Evolutionary conservation across 2,113 vertebrate genomes (phyloP).

Genomic region (Anthoscopus minutus): DNA sequence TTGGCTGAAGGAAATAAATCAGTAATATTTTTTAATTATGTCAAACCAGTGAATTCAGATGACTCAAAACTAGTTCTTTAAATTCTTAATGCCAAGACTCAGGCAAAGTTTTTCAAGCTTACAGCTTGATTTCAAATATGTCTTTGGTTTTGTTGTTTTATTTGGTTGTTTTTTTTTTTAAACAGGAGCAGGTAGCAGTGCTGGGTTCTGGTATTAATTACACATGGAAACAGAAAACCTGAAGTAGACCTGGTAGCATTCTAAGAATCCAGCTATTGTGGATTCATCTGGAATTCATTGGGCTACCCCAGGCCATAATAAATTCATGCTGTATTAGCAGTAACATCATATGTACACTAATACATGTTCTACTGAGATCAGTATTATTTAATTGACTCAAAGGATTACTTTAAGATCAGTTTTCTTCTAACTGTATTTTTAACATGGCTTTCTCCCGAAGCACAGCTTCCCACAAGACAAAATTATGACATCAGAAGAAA

Average conservation of each 20-base stretch:
- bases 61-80: neutral
- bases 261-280: constrained; percentile 52
- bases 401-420: constrained; percentile 47
- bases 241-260: constrained; percentile 52
- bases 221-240: constrained; percentile 40
- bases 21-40: neutral
- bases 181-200: constrained; percentile 13
- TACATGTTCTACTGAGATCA: constrained; percentile 46
- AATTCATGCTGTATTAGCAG: constrained; percentile 50
- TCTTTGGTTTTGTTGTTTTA: neutral
- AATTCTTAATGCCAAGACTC: neutral
- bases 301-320: constrained; percentile 38
- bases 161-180: neutral
- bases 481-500: neutral
- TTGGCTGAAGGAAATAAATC: neutral
- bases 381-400: constrained; percentile 53
- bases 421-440: constrained; percentile 24
- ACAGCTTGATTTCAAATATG: neutral
- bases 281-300: constrained; percentile 60
- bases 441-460: neutral
- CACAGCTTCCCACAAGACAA: neutral
- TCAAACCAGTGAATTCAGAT: neutral
- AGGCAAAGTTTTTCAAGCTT: neutral
- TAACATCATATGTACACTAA: constrained; percentile 43
- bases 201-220: constrained; percentile 46